Percentiles rank a stretch among this genome's conserved stretches.
phyloP scores from a whole-genome alignment of 1,140 invertebrate genomes.

The Diorhabda carinulata region DNA sequence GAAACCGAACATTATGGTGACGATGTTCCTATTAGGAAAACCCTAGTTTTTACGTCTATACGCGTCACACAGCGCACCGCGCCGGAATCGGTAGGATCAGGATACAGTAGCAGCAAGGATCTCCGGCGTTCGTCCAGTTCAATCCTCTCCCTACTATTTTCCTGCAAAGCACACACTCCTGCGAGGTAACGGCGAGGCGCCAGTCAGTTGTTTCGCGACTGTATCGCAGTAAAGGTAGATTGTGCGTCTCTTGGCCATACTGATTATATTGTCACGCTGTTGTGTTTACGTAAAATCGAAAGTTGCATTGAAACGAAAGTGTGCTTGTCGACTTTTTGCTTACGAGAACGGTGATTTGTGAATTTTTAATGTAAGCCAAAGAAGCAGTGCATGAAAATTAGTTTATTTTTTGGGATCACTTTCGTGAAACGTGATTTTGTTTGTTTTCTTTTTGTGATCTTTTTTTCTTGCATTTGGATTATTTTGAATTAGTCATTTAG shows the following conservation, averaged over 20 bases:
- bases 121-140: conserved; percentile 1
- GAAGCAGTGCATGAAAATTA: not conserved
- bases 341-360: not conserved
- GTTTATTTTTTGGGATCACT: not conserved
- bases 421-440: not conserved
- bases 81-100: not conserved
- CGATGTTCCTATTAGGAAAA: not conserved
- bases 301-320: not conserved
- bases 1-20: not conserved
- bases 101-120: conserved; percentile 1
- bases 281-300: not conserved
- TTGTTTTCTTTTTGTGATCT: not conserved
- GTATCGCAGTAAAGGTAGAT: not conserved
- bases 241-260: not conserved
- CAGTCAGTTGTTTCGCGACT: conserved; percentile 1
- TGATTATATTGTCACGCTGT: not conserved
- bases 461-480: not conserved
- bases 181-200: not conserved
- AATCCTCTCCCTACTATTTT: not conserved
- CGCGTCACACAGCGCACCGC: not conserved
- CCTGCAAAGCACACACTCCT: not conserved
- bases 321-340: not conserved
- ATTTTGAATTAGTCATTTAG: not conserved
- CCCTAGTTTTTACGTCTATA: not conserved
- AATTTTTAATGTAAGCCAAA: not conserved